phyloP scores from a whole-genome alignment of 2,797 vertebrate genomes.

The Leptatherina wallacei region DNA sequence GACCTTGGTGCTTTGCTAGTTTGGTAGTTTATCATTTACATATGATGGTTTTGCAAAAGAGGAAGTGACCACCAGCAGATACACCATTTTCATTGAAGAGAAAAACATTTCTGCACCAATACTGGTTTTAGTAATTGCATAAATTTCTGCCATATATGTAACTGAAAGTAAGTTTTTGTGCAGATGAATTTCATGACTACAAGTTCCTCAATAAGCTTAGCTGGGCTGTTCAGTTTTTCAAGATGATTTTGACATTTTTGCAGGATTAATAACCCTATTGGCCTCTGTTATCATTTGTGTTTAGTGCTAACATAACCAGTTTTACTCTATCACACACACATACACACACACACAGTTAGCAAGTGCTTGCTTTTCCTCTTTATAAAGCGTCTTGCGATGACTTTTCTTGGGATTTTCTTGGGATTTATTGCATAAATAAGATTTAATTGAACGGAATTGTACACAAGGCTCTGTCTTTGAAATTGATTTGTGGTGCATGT shows the following conservation, averaged over 20 bases:
- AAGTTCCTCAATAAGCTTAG: neutral
- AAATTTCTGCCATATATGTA: neutral
- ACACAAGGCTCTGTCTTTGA: neutral
- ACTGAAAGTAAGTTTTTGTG: neutral
- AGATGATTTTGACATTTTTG: too few relatives aligned
- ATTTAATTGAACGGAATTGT: neutral
- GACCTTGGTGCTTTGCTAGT: neutral
- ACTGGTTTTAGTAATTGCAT: neutral
- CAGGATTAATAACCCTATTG: too few relatives aligned
- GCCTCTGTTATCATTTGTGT: too few relatives aligned
- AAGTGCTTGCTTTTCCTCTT: too few relatives aligned
- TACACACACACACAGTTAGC: too few relatives aligned
- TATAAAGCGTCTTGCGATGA: too few relatives aligned
- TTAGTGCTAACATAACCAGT: too few relatives aligned
- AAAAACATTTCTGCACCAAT: neutral
- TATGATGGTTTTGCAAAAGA: neutral
- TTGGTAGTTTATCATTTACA: neutral
- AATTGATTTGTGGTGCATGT: neutral
- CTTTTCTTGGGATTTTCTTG: too few relatives aligned
- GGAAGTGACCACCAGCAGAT: neutral
- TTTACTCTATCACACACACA: too few relatives aligned
- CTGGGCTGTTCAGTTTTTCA: neutral
- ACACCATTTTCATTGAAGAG: neutral
- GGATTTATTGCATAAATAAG: too few relatives aligned
- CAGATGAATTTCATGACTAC: neutral